Base-by-base conservation (phyloP, 2,113 vertebrate species). In the Grammomys dolichurus region DNA sequence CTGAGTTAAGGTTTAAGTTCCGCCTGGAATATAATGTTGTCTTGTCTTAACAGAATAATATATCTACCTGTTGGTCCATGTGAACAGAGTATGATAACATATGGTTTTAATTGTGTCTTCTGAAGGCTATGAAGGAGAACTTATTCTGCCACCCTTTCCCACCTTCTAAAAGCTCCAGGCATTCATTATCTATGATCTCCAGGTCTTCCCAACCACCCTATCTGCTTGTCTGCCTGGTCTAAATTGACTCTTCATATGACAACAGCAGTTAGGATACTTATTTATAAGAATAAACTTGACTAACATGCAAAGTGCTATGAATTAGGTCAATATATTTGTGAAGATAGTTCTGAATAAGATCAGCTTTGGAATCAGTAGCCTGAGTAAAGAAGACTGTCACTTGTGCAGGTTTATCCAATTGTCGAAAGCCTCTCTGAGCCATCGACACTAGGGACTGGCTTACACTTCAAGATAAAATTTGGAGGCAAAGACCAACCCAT, bases 1-100 rank as follows among this genome's bases (percentile, higher is more conserved):
- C 75, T 87, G 46, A 90, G 91, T 90, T 89, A 91, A 56, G 14
- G 33, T n/a, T 63, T 95, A 86, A 67, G 31, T 46, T 89, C 40
- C 17, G 5, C 20, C 12, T 43, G 11, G 28, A 90, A 72, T 43
- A 31, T 10, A 20, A 46, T 36, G 12, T n/a, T 72, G 43, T 43
- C 84, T 65, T 85, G 36, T 33, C 33, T 7, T 67, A 31, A 73
- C n/a, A 73, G 65, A 75, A 33, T 54, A 40, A 17, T 3, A 33
- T 0, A 5, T 16, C 36, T 60, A 28, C 58, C n/a, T 75, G 51
- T 31, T 75, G 14, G 4, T n/a, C 11, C 31, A 8, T 46, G 76
- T 89, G 33, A 81, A 94, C 14, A 92, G n/a, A n/a, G 11, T n/a
- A 65, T 60, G 16, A 40, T 58, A 2, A 12, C 58, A 48, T 22